Evolutionary conservation across 2,888 invertebrate species (phyloP).

Genomic region (Zeuzera pyrina): DNA sequence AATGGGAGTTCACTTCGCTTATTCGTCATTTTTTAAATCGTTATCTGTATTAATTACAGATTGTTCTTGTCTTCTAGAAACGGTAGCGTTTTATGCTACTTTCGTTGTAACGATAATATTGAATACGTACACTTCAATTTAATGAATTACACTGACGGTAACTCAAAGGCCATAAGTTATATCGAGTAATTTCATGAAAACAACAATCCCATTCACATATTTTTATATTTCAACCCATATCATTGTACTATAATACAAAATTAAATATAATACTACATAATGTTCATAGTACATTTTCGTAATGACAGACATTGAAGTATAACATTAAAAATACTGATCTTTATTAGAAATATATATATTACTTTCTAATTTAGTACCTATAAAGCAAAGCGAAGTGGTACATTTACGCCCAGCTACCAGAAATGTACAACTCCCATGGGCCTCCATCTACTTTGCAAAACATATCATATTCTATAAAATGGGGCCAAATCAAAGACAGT

Average conservation of each 20-base stretch:
- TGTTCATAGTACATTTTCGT: constrained; percentile 27
- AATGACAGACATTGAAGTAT: constrained; percentile 29
- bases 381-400: constrained; percentile 40
- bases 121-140: no score
- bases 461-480: constrained; percentile 20
- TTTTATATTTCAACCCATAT: constrained; percentile 68
- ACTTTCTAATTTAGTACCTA: constrained; percentile 15
- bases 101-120: no score
- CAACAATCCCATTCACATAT: constrained; percentile 37
- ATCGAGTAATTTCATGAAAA: no score
- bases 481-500: constrained; percentile 24
- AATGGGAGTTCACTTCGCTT: no score
- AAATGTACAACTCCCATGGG: constrained; percentile 64
- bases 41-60: no score
- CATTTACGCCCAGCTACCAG: constrained; percentile 67
- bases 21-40: no score
- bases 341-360: no score
- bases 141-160: no score
- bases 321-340: constrained; percentile 25
- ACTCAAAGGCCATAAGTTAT: no score
- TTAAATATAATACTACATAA: constrained; percentile 55
- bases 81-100: no score
- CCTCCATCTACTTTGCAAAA: constrained; percentile 9
- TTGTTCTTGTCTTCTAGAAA: no score
- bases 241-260: constrained; percentile 65